phyloP scores from a whole-genome alignment of 2,797 vertebrate species.

The Microctenopoma lineatum region DNA sequence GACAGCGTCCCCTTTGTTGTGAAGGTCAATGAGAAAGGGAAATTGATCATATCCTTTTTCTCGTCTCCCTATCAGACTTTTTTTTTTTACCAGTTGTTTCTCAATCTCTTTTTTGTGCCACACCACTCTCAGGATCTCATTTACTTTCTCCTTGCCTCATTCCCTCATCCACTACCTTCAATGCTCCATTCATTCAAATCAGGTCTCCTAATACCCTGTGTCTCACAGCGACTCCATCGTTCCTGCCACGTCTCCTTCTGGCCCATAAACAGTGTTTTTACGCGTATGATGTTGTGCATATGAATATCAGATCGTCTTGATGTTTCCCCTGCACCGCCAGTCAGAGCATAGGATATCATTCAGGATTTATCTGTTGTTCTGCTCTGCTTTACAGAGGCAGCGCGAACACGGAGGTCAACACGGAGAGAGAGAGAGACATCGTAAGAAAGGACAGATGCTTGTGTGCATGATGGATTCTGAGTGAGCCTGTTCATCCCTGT shows the following conservation, averaged over 20 bases:
- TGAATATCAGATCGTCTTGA: constrained; percentile 66
- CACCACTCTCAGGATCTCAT: constrained; percentile 39
- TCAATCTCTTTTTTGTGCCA: constrained; percentile 38
- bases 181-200: constrained; percentile 15
- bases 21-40: constrained; percentile 67
- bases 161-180: constrained; percentile 43
- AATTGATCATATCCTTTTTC: constrained; percentile 65
- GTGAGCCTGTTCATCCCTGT: constrained; percentile 21
- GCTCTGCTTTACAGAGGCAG: constrained; percentile 58
- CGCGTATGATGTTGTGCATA: constrained; percentile 53
- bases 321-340: constrained; percentile 38
- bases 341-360: constrained; percentile 33
- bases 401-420: constrained; percentile 63
- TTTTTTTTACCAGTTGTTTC: constrained; percentile 33
- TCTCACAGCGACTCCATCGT: neutral
- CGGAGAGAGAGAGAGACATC: constrained; percentile 24
- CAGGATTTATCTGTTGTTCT: constrained; percentile 62
- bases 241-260: constrained; percentile 13
- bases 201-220: neutral
- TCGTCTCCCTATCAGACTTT: constrained; percentile 33
- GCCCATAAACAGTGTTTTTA: constrained; percentile 62
- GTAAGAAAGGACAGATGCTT: constrained; percentile 49
- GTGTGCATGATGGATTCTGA: constrained; percentile 63
- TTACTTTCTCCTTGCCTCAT: constrained; percentile 44
- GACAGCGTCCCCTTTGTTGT: constrained; percentile 60